phyloP scores from a whole-genome alignment of 2,888 invertebrate species.

The Brenthis ino region DNA sequence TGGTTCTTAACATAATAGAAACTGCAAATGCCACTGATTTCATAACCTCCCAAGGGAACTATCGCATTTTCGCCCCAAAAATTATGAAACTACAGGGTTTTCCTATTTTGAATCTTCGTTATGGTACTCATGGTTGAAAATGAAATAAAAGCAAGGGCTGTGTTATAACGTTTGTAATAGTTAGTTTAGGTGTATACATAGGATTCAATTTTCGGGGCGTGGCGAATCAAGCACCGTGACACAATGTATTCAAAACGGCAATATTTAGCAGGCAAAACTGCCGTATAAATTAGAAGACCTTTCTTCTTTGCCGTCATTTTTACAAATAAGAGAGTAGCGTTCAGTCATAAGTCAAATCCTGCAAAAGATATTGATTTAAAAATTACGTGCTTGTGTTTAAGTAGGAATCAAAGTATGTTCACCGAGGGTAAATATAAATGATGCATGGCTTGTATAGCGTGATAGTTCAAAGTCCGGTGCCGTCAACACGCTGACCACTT shows the following conservation, averaged over 20 bases:
- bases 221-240: conserved; percentile 81
- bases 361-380: conserved; percentile 67
- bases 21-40: conserved; percentile 87
- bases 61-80: conserved; percentile 78
- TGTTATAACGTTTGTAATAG: conserved; percentile 58
- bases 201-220: conserved; percentile 82
- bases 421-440: conserved; percentile 81
- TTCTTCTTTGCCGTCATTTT: conserved; percentile 65
- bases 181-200: conserved; percentile 72
- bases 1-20: conserved; percentile 82
- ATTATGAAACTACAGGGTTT: conserved; percentile 45
- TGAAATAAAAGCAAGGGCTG: conserved; percentile 23
- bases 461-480: conserved; percentile 80
- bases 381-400: conserved; percentile 68
- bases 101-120: conserved; percentile 48
- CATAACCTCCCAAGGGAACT: conserved; percentile 82
- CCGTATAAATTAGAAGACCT: conserved; percentile 74
- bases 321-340: conserved; percentile 58
- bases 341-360: conserved; percentile 52
- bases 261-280: conserved; percentile 74
- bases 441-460: conserved; percentile 83
- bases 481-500: conserved; percentile 60
- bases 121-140: conserved; percentile 25
- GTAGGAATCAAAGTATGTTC: conserved; percentile 81
- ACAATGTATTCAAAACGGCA: conserved; percentile 80